Evolutionary conservation across 2,888 invertebrate species (phyloP), one percentile per base, ranked within the genome.

Genomic region (Sarcophaga carnaria): DNA sequence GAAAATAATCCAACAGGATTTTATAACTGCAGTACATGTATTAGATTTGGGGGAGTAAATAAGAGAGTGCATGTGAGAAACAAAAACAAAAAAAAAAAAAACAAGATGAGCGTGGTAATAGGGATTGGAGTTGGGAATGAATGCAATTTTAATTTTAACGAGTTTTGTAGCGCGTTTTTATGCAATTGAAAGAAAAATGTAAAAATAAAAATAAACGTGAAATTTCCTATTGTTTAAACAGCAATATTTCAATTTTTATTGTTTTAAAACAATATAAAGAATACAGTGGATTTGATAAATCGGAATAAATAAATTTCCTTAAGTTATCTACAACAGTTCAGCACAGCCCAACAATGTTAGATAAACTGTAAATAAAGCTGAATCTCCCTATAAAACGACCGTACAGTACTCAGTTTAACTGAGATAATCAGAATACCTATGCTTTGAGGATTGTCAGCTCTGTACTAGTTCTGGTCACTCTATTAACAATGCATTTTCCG

Each of bases 131-230:
- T 37, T 37, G 54, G 54, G 4, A 49, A 63, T 74, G 67, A 77
- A 12, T 77, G 17, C 54, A 59, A 66, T 77, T 77, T 75, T 54
- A 75, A 81, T 81, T 81, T 22, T 47, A 76, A 81, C 81, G 75
- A 76, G 81, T 81, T 70, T 69, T 81, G 49, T 2, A 54, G 4
- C 10, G 20, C 14, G 17, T 2, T n/a, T 12, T 22, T 27, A 54
- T 63, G 14, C 37, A 37, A 37, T 37, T 37, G 37, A 10, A 37
- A 37, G 8, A 10, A 10, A 27, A 37, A 37, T 4, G 4, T 4
- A 8, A 37, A 6, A 37, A 49, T 37, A 74, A 66, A n/a, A 74
- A 80, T 66, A 74, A 54, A 54, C 54, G 74, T 67, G 80, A 67
- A 80, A 80, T 80, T 60, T 67, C 14, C 71, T 60, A 67, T 60